phyloP scores from a whole-genome alignment of 2,113 vertebrate species.

The Smithornis capensis region DNA sequence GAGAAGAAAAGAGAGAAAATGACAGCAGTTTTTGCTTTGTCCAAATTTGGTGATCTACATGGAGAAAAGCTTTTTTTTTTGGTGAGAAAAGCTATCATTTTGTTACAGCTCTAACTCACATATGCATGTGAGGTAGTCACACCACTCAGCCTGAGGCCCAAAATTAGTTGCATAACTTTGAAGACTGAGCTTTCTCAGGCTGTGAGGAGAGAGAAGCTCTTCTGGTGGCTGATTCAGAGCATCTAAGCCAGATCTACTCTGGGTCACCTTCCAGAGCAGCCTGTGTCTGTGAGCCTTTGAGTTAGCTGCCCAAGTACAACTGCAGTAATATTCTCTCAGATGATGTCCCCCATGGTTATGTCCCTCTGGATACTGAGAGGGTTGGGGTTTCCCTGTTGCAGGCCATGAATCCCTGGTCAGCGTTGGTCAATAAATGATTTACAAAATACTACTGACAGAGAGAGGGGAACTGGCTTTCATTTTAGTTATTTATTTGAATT shows the following conservation, averaged over 20 bases:
- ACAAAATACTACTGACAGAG: background rate
- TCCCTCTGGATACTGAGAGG: background rate
- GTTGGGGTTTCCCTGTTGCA: background rate
- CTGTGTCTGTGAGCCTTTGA: background rate
- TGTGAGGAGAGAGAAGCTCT: background rate
- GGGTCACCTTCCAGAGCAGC: background rate
- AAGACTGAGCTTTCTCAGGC: background rate
- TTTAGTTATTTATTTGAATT: background rate
- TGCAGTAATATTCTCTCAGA: background rate
- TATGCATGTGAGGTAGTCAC: rapidly evolving
- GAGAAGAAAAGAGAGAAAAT: background rate
- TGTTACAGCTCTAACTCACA: background rate
- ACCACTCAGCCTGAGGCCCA: background rate
- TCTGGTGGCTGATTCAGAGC: background rate
- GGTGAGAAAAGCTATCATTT: background rate
- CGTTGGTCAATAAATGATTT: background rate
- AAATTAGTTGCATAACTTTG: background rate
- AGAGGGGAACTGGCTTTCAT: background rate
- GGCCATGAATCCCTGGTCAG: background rate
- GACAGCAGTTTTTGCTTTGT: background rate
- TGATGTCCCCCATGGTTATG: background rate
- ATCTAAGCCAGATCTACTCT: background rate
- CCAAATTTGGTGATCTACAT: background rate
- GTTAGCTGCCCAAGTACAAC: background rate
- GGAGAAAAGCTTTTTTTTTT: too few species aligned